phyloP scores from a whole-genome alignment of 2,797 vertebrate genomes.

The Staurois parvus region DNA sequence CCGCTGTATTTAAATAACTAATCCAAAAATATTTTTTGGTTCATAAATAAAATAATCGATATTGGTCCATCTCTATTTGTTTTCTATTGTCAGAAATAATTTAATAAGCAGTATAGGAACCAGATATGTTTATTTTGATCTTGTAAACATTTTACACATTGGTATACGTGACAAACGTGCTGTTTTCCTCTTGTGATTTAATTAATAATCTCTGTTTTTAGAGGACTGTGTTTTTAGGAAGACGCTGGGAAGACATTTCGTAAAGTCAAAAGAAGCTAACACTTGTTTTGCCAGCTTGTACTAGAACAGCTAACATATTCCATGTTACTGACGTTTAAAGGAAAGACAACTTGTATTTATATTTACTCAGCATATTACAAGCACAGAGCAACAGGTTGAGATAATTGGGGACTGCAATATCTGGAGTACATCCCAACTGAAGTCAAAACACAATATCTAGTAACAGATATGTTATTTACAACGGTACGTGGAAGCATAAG shows the following conservation, averaged over 20 bases:
- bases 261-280: conserved; percentile 7
- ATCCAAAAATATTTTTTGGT: too few species aligned
- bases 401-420: not conserved
- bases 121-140: conserved; percentile 38
- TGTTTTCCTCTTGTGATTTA: conserved; percentile 37
- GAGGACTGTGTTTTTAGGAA: conserved; percentile 29
- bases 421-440: not conserved
- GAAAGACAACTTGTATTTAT: not conserved
- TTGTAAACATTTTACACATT: conserved; percentile 13
- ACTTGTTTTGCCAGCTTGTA: conserved; percentile 5
- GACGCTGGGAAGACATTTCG: not conserved
- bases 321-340: not conserved
- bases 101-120: conserved; percentile 1
- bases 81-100: not conserved
- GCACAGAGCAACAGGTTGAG: too few species aligned
- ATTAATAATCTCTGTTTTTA: conserved; percentile 49
- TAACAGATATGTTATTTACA: not conserved
- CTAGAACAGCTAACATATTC: not conserved
- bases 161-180: conserved; percentile 39
- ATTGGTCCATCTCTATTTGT: not conserved
- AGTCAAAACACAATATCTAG: not conserved
- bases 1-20: too few species aligned
- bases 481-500: too few species aligned
- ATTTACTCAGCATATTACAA: not conserved
- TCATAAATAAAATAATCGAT: not conserved